These are phyloP conservation scores for Nibea coibor DNA, from an alignment of 2,113 vertebrate genomes.

Conservation along the genomic window DNA sequence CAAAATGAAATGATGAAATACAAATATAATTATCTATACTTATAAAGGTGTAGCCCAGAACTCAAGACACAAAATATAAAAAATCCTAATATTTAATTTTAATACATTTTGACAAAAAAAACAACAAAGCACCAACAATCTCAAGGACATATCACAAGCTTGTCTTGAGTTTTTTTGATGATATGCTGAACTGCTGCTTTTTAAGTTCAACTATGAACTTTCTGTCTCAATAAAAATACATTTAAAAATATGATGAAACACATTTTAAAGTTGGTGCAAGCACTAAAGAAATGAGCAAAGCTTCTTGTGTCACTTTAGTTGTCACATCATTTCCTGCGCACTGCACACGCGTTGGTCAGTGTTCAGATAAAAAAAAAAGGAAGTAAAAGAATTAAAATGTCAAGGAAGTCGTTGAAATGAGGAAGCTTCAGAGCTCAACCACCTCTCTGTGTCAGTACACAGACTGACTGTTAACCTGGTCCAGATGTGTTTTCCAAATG, in stretches of 20 bases:
- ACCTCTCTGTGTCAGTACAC: not conserved
- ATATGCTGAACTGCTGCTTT: no score
- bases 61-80: not conserved
- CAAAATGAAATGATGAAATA: no score
- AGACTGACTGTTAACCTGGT: not conserved
- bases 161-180: not conserved
- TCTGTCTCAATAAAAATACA: not conserved
- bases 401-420: constrained; percentile 75
- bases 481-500: not conserved
- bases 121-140: not conserved
- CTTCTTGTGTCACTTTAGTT: not conserved
- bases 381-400: constrained; percentile 65
- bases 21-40: no score
- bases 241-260: not conserved
- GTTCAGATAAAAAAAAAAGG: constrained; percentile 58
- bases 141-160: not conserved
- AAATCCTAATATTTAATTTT: no score
- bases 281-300: not conserved
- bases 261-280: not conserved
- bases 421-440: constrained; percentile 63
- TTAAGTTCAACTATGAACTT: no score
- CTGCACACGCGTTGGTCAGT: constrained; percentile 62
- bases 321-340: constrained; percentile 40
- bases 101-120: not conserved
- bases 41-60: not conserved